Percentiles rank a stretch among this genome's conserved stretches.
Conservation (phyloP, 2,888 invertebrate species). For the Polydrusus tereticollis region DNA sequence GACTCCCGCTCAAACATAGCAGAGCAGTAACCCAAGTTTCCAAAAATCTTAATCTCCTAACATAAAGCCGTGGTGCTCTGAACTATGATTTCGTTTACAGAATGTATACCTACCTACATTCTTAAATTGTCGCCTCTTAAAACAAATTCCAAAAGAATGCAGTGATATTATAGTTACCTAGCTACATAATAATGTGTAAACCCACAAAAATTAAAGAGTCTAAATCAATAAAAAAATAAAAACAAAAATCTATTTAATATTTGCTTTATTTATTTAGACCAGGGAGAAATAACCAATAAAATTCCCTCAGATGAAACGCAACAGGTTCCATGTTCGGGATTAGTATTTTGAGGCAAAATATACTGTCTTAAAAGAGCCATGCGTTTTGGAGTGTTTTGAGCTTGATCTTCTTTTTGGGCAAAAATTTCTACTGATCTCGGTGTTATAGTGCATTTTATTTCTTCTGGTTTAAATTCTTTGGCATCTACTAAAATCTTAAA, state of each 20-base stretch:
- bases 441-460: slow-evolving; percentile 55
- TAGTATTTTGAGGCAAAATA: slow-evolving; percentile 53
- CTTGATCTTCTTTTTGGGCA: slow-evolving; percentile 49
- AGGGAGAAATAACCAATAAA: slow-evolving; percentile 56
- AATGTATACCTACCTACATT: too few relatives aligned
- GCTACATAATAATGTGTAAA: too few relatives aligned
- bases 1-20: too few relatives aligned
- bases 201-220: too few relatives aligned
- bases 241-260: background rate
- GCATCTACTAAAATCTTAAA: slow-evolving; percentile 53
- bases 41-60: too few relatives aligned
- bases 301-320: slow-evolving; percentile 56
- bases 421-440: slow-evolving; percentile 52
- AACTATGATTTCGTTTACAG: too few relatives aligned
- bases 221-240: background rate
- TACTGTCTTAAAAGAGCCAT: slow-evolving; percentile 55
- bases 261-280: slow-evolving; percentile 40
- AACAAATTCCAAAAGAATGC: too few relatives aligned
- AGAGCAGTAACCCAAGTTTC: too few relatives aligned
- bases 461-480: slow-evolving; percentile 56
- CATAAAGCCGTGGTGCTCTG: too few relatives aligned
- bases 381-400: slow-evolving; percentile 33
- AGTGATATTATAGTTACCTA: too few relatives aligned
- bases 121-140: too few relatives aligned
- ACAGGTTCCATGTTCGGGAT: slow-evolving; percentile 54